Base-by-base conservation (phyloP, 37 sponge, comb jelly and placozoan species). In the Eunapius fragilis region DNA sequence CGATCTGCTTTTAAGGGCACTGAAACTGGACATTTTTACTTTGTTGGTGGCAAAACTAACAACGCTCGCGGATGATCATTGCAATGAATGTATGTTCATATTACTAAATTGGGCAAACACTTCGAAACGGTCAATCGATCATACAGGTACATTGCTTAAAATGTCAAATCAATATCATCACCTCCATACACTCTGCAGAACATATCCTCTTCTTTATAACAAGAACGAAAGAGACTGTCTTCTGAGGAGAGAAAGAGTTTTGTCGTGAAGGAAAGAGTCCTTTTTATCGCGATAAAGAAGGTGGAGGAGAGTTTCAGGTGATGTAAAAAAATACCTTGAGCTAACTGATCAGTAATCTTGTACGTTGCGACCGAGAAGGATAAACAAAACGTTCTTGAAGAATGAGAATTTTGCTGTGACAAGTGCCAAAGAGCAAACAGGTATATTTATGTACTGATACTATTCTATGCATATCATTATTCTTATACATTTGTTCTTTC, bases 321-420 rank as follows among this genome's bases (percentile, higher is more conserved):
- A 58, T 58, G 19, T 58, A 58, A 58, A 58, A 58, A 58, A 58
- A 58, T 58, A 58, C 14, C 58, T 58, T 58, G 58, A 58, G 58
- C 58, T 58, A 58, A 58, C 58, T 58, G 7, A 11, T 41, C 41
- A 41, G 41, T 58, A 33, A 72, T 32, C 14, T n/a, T 72, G 22
- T 32, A 72, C 1, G 73, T 35, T 27, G 78, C 37, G 30, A 77
- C 78, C 30, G 47, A 37, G 48, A 31, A 36, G 31, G 25, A 67
- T 27, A 75, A 75, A 30, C 25, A 23, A 17, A 27, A 76, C 25
- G 68, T 77, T n/a, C 67, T 86, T 26, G 80, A 86, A 69, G 87
- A 80, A 33, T 81, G 80, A 50, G 70, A 78, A 31, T 86, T 80
- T 24, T 82, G 82, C 48, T 86, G 79, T 78, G 86, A 86, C 37